These are phyloP conservation scores for Sinosuthora webbiana DNA, from an alignment of 2,113 vertebrate species.

Conservation along the genomic window DNA sequence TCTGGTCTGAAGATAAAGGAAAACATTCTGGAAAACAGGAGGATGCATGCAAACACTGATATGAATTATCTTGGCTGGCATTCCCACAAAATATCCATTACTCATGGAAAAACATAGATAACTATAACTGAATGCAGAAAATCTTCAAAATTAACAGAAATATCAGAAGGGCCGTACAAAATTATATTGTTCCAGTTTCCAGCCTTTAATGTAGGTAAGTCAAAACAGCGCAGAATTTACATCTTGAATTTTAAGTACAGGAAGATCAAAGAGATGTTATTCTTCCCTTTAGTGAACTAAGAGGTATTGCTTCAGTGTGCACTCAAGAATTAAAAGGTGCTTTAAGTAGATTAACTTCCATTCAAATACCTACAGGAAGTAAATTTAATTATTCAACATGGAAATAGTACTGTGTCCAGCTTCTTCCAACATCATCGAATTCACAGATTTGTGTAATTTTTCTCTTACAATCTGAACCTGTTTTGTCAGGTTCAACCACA, in stretches of 20 bases:
- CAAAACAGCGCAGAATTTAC: background rate
- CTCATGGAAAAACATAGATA: background rate
- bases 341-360: background rate
- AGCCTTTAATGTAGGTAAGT: background rate
- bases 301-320: background rate
- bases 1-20: background rate
- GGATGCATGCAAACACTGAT: background rate
- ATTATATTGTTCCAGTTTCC: background rate
- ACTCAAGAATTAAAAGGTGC: background rate
- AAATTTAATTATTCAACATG: background rate
- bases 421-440: background rate
- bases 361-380: background rate
- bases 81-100: background rate
- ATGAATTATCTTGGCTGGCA: background rate
- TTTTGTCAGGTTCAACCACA: background rate
- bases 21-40: background rate
- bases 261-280: background rate
- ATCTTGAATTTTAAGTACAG: background rate
- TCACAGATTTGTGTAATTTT: background rate
- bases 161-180: background rate
- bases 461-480: background rate
- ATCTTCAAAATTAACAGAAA: background rate
- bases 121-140: background rate
- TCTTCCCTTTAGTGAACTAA: background rate
- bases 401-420: background rate